A percentile compares a stretch with the other conserved stretches of the same genome.
phyloP scores from a whole-genome alignment of 2,888 invertebrate species.

The Synanthedon tipuliformis region DNA sequence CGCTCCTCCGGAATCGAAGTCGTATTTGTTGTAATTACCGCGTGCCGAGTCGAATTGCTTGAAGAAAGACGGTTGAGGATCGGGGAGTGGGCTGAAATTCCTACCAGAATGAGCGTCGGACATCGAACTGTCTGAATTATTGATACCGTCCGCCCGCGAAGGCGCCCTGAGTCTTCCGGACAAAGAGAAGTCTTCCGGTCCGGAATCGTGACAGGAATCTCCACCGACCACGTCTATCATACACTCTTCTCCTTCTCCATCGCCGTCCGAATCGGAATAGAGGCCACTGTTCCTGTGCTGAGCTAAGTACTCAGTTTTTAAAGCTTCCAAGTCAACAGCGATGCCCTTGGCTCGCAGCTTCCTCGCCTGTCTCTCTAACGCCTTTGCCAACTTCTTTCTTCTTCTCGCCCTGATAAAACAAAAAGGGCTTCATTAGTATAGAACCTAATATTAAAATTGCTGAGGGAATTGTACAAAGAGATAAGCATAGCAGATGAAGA shows the following conservation, averaged over 20 bases:
- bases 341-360: slow-evolving; percentile 93
- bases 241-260: slow-evolving; percentile 75
- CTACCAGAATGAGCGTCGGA: slow-evolving; percentile 58
- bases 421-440: slow-evolving; percentile 66
- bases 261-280: slow-evolving; percentile 71
- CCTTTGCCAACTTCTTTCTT: slow-evolving; percentile 92
- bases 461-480: background rate
- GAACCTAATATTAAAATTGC: slow-evolving; percentile 36
- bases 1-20: slow-evolving; percentile 61
- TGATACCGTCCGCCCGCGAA: slow-evolving; percentile 69
- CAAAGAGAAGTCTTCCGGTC: slow-evolving; percentile 74
- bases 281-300: slow-evolving; percentile 76
- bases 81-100: slow-evolving; percentile 58
- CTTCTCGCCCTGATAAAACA: slow-evolving; percentile 78
- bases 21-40: slow-evolving; percentile 58
- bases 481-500: no score
- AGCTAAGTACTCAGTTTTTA: slow-evolving; percentile 86
- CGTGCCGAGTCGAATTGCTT: slow-evolving; percentile 49
- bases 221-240: slow-evolving; percentile 90
- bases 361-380: slow-evolving; percentile 90
- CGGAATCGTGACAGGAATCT: slow-evolving; percentile 78
- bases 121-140: slow-evolving; percentile 70
- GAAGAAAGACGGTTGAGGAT: slow-evolving; percentile 58
- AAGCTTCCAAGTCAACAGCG: slow-evolving; percentile 86
- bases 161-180: slow-evolving; percentile 70